These are phyloP conservation scores for Pemphigus obesinymphae DNA, from an alignment of 1,140 invertebrate genomes.

Conservation along the genomic window DNA sequence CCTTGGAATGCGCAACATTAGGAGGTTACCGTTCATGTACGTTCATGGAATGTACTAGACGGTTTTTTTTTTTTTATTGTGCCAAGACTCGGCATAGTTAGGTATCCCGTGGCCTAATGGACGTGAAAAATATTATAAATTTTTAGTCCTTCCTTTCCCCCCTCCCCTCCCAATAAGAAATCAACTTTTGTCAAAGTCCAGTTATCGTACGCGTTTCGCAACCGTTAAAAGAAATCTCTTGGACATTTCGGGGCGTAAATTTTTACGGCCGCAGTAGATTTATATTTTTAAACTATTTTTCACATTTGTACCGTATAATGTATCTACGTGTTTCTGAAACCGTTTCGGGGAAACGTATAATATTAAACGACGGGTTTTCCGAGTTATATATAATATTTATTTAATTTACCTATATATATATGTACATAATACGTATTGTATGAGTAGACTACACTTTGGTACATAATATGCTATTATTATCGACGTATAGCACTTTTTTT, in stretches of 20 bases:
- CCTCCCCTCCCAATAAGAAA: background rate
- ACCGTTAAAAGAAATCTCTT: background rate
- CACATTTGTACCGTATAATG: background rate
- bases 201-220: background rate
- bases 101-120: background rate
- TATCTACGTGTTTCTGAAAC: background rate
- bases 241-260: background rate
- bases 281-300: background rate
- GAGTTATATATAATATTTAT: background rate
- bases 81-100: background rate
- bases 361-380: background rate
- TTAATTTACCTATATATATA: background rate
- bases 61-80: conserved; percentile 7
- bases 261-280: background rate
- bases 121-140: conserved; percentile 12
- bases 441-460: background rate
- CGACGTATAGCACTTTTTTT: too few relatives aligned
- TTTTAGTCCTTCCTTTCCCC: background rate
- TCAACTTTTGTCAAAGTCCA: background rate
- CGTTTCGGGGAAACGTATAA: background rate
- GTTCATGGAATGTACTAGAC: background rate
- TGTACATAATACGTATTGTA: background rate
- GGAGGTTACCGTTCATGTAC: background rate
- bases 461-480: too few relatives aligned
- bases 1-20: background rate